A percentile compares a stretch with the other conserved stretches of the same genome.
phyloP scores from a whole-genome alignment of 2,888 invertebrate species.

The Xestia sexstrigata region DNA sequence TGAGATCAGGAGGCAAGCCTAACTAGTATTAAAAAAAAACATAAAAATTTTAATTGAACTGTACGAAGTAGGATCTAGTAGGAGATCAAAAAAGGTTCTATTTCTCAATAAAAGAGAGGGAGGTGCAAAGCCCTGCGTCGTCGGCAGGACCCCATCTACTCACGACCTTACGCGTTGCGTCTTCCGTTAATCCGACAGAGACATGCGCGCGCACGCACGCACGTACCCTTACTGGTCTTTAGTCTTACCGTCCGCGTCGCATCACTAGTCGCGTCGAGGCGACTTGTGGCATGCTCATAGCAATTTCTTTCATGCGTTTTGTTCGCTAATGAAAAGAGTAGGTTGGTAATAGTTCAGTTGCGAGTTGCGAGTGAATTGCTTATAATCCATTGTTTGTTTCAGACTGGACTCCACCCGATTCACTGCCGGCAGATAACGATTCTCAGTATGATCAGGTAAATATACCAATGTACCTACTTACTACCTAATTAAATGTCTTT shows the following conservation, averaged over 20 bases:
- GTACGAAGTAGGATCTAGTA: neutral
- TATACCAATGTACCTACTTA: neutral
- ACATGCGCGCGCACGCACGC: neutral
- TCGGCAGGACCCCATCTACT: neutral
- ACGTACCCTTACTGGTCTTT: neutral
- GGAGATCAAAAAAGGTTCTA: neutral
- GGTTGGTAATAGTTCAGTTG: neutral
- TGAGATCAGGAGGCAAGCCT: too few relatives aligned
- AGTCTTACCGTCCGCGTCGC: neutral
- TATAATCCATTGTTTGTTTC: constrained; percentile 7
- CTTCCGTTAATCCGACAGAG: neutral
- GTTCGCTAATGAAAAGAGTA: neutral
- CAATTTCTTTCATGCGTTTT: neutral
- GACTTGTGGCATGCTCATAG: neutral
- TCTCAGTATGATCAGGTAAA: constrained; percentile 6
- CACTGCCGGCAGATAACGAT: neutral
- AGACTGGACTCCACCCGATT: constrained; percentile 9
- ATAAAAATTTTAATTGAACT: neutral
- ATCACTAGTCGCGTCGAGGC: neutral
- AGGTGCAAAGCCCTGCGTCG: neutral
- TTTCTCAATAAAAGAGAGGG: neutral
- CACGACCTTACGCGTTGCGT: neutral
- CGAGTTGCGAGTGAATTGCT: neutral
- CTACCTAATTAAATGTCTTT: neutral
- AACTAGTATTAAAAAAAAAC: too few relatives aligned